phyloP scores from a whole-genome alignment of 2,113 vertebrate genomes.

The Delphinapterus leucas region DNA sequence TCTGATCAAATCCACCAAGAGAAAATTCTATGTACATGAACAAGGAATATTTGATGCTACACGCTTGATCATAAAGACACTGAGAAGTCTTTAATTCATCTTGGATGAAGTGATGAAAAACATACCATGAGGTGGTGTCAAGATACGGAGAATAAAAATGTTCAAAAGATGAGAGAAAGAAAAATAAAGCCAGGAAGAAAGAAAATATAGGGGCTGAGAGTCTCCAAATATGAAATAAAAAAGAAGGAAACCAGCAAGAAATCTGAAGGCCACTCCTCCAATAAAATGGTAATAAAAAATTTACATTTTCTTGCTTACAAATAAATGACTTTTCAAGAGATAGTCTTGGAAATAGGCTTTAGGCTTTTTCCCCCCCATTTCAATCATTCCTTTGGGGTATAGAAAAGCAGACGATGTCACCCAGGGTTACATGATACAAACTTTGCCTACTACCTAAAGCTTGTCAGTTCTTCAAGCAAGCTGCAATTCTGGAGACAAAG shows the following conservation, averaged over 20 bases:
- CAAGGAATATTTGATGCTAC: background rate
- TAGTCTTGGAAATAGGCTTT: background rate
- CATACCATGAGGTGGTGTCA: background rate
- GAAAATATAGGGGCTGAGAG: background rate
- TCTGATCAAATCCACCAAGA: background rate
- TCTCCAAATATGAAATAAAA: background rate
- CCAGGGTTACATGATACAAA: background rate
- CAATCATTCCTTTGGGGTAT: background rate
- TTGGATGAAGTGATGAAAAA: slow-evolving; percentile 21
- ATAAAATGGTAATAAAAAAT: background rate
- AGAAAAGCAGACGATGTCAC: background rate
- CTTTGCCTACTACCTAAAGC: background rate
- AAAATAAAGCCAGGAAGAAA: background rate
- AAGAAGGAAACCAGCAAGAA: background rate
- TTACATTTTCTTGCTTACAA: background rate
- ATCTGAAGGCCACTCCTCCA: background rate
- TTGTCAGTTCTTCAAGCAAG: background rate
- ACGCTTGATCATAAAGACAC: background rate
- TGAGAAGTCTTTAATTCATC: slow-evolving; percentile 35
- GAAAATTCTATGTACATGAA: background rate
- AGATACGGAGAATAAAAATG: background rate
- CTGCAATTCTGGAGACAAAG: background rate
- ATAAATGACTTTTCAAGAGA: background rate
- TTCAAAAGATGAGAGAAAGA: slow-evolving; percentile 3
- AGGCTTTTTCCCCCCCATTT: background rate